These are phyloP conservation scores for Margaritifera margaritifera DNA, from an alignment of 2,888 invertebrate species.

Conservation along the genomic window DNA sequence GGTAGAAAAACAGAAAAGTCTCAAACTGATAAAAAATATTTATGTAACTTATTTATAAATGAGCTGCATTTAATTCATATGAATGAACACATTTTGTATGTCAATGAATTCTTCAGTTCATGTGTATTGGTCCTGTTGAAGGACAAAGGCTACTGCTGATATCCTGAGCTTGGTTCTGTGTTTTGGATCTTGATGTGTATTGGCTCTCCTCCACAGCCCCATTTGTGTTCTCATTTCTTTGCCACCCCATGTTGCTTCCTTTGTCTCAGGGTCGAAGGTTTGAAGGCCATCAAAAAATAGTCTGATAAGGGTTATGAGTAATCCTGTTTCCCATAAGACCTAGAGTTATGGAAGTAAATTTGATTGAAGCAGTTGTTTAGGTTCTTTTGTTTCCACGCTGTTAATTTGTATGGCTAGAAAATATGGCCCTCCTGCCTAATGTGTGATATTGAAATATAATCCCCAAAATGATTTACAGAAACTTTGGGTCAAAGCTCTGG, in stretches of 20 bases:
- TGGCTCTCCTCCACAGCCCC: neutral
- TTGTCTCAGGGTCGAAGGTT: neutral
- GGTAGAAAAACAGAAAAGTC: no score
- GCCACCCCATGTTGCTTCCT: neutral
- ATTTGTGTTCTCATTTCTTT: conserved; percentile 1
- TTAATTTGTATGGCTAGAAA: conserved; percentile 14
- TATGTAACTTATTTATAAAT: no score
- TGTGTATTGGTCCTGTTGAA: no score
- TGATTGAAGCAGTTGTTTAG: conserved; percentile 15
- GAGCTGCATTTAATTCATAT: neutral
- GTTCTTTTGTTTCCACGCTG: conserved; percentile 11
- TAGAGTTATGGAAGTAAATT: neutral
- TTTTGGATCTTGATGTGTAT: neutral
- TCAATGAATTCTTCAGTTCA: no score
- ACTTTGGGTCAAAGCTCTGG: no score
- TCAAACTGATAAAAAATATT: no score
- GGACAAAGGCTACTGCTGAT: no score
- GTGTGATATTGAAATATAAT: conserved; percentile 14
- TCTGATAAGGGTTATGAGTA: neutral
- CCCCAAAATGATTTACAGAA: no score
- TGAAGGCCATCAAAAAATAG: neutral
- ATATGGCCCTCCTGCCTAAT: conserved; percentile 10
- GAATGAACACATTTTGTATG: no score
- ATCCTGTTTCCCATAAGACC: neutral
- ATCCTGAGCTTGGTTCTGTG: no score